phyloP scores from a whole-genome alignment of 2,888 invertebrate genomes.

The Drosophila anomalipes region DNA sequence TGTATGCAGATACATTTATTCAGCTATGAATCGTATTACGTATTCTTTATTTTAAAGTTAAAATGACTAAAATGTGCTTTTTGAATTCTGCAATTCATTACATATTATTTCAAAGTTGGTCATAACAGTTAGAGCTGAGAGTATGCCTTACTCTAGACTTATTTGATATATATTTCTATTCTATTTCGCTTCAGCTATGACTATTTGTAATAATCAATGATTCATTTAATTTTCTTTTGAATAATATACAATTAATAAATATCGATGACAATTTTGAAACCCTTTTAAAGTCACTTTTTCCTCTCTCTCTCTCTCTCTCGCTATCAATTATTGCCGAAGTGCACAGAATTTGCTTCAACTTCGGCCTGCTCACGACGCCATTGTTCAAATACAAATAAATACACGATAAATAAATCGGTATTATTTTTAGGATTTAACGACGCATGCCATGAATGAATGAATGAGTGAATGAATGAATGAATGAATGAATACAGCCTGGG shows the following conservation, averaged over 20 bases:
- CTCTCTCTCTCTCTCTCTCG: background rate
- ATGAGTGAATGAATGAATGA: no score
- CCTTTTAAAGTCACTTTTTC: background rate
- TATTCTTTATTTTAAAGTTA: background rate
- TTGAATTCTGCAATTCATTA: background rate
- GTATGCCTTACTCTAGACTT: no score
- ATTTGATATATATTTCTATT: background rate
- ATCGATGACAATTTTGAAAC: background rate
- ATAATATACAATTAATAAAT: background rate
- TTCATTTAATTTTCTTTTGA: background rate
- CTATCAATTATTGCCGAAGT: background rate
- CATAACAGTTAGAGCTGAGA: background rate
- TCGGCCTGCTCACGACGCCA: constrained; percentile 1
- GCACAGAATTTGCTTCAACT: background rate
- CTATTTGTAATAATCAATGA: background rate
- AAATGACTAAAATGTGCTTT: background rate
- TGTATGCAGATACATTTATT: background rate
- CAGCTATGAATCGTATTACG: background rate
- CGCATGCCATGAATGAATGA: constrained; percentile 25
- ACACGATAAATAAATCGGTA: constrained; percentile 8
- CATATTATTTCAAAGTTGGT: background rate
- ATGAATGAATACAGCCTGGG: constrained; percentile 5
- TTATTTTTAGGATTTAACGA: constrained; percentile 25
- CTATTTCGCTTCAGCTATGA: no score
- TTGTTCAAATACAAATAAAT: no score